Evolutionary conservation across 2,113 vertebrate genomes (phyloP).

Genomic region (Canis aureus): DNA sequence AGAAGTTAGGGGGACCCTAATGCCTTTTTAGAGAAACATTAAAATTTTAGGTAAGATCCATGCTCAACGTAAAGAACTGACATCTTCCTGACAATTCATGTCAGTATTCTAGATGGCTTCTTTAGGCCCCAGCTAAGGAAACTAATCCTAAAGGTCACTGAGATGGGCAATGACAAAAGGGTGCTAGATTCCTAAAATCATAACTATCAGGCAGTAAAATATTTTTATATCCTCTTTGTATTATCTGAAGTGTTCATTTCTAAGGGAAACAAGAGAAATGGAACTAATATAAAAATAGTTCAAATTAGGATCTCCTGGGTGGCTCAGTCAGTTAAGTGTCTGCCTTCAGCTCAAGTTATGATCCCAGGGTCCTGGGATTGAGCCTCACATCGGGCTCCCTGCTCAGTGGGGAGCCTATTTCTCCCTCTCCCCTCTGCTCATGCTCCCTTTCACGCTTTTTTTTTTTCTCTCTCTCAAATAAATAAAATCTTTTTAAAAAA

Average conservation of each 20-base stretch:
- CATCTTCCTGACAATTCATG: slow-evolving; percentile 25
- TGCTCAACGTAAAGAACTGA: not conserved
- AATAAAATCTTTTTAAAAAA: too few species aligned
- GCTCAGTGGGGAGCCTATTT: too few species aligned
- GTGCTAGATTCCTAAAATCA: not conserved
- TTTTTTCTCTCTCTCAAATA: too few species aligned
- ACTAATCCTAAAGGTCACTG: not conserved
- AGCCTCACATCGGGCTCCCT: too few species aligned
- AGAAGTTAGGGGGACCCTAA: too few species aligned
- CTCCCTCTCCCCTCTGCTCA: too few species aligned
- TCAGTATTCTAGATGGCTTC: not conserved
- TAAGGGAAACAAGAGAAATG: slow-evolving; percentile 18
- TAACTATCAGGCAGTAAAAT: slow-evolving; percentile 12
- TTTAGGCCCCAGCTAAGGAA: slow-evolving; percentile 9
- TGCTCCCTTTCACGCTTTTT: too few species aligned
- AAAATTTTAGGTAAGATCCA: slow-evolving; percentile 32
- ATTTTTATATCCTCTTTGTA: slow-evolving; percentile 39
- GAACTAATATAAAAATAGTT: slow-evolving; percentile 41
- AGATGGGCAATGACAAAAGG: not conserved
- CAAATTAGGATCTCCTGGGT: not conserved
- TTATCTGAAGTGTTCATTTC: slow-evolving; percentile 17
- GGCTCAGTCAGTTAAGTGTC: too few species aligned
- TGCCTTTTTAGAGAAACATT: slow-evolving; percentile 9
- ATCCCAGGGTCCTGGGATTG: too few species aligned
- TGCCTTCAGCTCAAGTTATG: too few species aligned